Percentiles rank a stretch among this genome's conserved stretches.
phyloP scores from a whole-genome alignment of 2,113 vertebrate genomes.

The Oryzias curvinotus region DNA sequence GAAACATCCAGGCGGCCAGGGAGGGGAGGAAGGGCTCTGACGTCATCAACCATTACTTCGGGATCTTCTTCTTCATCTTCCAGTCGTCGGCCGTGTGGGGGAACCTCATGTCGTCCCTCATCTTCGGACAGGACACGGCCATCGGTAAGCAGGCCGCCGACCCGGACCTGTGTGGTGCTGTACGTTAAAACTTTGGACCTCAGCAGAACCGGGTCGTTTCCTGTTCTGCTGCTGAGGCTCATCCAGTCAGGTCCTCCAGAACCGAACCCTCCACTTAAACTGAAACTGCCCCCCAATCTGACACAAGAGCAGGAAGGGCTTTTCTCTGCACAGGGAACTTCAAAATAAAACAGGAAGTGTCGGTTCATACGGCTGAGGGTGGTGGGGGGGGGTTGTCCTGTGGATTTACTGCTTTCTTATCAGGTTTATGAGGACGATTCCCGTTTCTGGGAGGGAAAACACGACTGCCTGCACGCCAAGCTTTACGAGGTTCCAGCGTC shows the following conservation, averaged over 20 bases:
- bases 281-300: too few relatives aligned
- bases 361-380: neutral
- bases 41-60: conserved; percentile 90
- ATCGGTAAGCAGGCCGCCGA: conserved; percentile 72
- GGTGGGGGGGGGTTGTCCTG: neutral
- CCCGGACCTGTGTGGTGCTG: too few relatives aligned
- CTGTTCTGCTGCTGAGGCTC: neutral
- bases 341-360: neutral
- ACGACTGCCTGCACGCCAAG: too few relatives aligned
- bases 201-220: neutral
- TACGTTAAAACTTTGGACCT: neutral
- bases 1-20: conserved; percentile 73
- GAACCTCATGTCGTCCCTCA: conserved; percentile 94
- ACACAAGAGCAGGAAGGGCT: too few relatives aligned
- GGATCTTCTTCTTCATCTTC: conserved; percentile 93
- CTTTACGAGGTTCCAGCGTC: too few relatives aligned
- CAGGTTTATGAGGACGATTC: neutral
- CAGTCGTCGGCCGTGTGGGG: conserved; percentile 93
- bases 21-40: conserved; percentile 77
- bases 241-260: neutral
- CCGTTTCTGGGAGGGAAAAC: too few relatives aligned
- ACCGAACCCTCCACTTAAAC: too few relatives aligned
- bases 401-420: conserved; percentile 22
- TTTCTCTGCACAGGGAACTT: too few relatives aligned
- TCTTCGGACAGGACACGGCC: conserved; percentile 80